These are phyloP conservation scores for Eurystomus glaucurus DNA, from an alignment of 2,797 vertebrate species.

Conservation along the genomic window DNA sequence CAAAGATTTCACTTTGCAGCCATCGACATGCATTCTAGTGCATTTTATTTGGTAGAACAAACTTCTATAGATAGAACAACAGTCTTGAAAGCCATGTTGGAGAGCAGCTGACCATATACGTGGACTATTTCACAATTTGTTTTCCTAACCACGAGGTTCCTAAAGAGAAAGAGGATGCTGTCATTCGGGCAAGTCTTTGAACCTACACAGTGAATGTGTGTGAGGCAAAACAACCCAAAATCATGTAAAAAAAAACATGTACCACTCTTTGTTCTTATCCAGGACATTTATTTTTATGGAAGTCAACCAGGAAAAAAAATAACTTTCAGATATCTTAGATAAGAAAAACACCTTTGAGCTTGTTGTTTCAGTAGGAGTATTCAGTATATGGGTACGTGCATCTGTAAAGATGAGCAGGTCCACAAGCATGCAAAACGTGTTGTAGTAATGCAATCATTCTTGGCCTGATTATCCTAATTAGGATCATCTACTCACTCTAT, in stretches of 20 bases:
- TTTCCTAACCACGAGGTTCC: background rate
- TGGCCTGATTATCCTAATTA: background rate
- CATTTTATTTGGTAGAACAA: background rate
- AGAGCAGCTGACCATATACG: background rate
- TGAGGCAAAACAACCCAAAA: background rate
- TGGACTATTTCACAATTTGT: background rate
- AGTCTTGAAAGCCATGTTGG: background rate
- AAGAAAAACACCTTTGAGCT: background rate
- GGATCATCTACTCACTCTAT: background rate
- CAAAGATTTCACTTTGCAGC: background rate
- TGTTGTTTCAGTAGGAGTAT: background rate
- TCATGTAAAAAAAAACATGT: background rate
- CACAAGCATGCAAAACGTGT: background rate
- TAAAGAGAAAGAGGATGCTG: background rate
- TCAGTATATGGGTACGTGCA: background rate
- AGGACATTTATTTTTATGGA: background rate
- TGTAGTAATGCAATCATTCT: background rate
- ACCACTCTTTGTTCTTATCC: background rate
- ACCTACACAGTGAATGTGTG: background rate
- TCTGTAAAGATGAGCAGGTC: background rate
- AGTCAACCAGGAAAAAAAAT: background rate
- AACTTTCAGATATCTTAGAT: background rate
- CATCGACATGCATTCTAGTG: background rate
- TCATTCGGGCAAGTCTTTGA: background rate
- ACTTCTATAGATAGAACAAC: background rate